Evolutionary conservation across 35 echinoderm and acorn worm genomes (phyloP).

Genomic region (Holothuria glaberrima): DNA sequence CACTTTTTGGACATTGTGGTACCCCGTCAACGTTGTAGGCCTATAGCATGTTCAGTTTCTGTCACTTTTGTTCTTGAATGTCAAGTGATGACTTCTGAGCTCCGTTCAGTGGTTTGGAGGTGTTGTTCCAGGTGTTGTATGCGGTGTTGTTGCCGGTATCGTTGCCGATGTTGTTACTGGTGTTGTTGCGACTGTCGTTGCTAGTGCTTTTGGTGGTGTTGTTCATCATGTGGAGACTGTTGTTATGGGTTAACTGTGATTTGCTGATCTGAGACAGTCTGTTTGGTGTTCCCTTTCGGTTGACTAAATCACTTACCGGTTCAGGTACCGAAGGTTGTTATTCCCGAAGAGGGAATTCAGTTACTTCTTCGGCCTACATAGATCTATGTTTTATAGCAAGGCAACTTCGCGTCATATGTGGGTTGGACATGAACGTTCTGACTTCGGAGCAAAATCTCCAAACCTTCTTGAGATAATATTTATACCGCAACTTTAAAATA

Average conservation of each 20-base stretch:
- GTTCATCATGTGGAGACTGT: not conserved
- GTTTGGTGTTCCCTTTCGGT: not conserved
- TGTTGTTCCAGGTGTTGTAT: not conserved
- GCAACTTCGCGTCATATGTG: too few relatives aligned
- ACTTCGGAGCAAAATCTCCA: too few relatives aligned
- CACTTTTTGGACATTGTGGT: not conserved
- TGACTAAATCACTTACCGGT: not conserved
- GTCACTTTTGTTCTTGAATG: slow-evolving; percentile 9
- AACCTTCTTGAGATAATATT: too few relatives aligned
- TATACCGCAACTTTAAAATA: too few relatives aligned
- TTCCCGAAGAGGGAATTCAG: too few relatives aligned
- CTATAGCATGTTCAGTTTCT: not conserved
- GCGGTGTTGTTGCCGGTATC: slow-evolving; percentile 5
- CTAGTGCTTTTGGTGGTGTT: not conserved
- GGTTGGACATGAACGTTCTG: too few relatives aligned
- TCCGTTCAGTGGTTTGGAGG: not conserved
- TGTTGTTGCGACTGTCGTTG: not conserved
- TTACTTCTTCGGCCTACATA: too few relatives aligned
- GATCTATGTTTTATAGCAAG: too few relatives aligned
- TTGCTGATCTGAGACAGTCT: slow-evolving; percentile 18
- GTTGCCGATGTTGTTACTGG: slow-evolving; percentile 21
- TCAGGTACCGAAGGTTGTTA: too few relatives aligned
- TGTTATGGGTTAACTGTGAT: slow-evolving; percentile 6
- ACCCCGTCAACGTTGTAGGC: too few relatives aligned
- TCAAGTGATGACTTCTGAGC: not conserved